Evolutionary conservation across 30 jellyfish, hydroid and myxozoan species (phyloP).

Genomic region (Cassiopea andromeda): DNA sequence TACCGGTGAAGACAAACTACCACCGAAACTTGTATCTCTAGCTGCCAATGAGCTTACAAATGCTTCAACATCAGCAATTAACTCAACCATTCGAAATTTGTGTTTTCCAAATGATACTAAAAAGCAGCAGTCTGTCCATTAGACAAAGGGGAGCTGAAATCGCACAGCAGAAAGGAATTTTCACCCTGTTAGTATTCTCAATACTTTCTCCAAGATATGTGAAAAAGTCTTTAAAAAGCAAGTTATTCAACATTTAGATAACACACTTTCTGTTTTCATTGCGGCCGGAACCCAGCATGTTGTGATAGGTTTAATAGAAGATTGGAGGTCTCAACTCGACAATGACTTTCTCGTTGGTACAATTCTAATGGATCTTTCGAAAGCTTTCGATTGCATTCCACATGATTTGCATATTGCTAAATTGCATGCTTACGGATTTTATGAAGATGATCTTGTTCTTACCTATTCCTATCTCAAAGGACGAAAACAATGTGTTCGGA

Average conservation of each 20-base stretch:
- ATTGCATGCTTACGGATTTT: too few species aligned
- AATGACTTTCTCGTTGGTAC: too few species aligned
- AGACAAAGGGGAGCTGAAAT: not conserved
- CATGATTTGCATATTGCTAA: too few species aligned
- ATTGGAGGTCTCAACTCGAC: too few species aligned
- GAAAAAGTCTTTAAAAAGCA: not conserved
- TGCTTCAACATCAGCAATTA: not conserved
- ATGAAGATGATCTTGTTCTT: too few species aligned
- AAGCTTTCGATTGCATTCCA: too few species aligned
- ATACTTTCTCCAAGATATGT: not conserved
- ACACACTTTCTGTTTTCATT: not conserved
- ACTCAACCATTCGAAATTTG: not conserved
- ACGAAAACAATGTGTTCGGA: too few species aligned
- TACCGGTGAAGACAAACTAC: slow-evolving; percentile 1
- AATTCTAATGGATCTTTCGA: too few species aligned
- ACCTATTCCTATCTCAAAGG: too few species aligned
- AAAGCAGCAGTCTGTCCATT: not conserved
- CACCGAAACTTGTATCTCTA: not conserved
- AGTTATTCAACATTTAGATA: not conserved
- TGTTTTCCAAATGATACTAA: not conserved
- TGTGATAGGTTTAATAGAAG: too few species aligned
- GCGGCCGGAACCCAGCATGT: too few species aligned
- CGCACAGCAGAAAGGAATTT: not conserved
- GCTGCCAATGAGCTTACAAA: slow-evolving; percentile 7
- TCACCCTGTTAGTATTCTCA: not conserved